Conservation (phyloP, 2,113 vertebrate genomes). For the Brachirus orientalis region DNA sequence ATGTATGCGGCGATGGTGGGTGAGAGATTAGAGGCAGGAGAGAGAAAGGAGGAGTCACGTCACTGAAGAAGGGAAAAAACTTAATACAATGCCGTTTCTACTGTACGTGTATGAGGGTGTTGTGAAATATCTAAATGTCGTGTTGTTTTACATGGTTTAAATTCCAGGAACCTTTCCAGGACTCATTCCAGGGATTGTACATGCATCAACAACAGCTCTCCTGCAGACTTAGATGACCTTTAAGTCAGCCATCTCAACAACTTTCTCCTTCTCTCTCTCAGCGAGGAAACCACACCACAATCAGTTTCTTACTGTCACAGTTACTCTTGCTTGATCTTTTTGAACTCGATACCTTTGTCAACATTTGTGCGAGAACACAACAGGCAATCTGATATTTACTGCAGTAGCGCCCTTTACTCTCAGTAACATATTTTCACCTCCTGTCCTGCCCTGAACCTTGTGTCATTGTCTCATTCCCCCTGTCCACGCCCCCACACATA, state of each 20-base stretch:
- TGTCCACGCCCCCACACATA: constrained; percentile 21
- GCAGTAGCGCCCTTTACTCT: constrained; percentile 10
- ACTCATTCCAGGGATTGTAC: constrained; percentile 27
- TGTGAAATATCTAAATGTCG: constrained; percentile 61
- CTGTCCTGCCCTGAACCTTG: constrained; percentile 59
- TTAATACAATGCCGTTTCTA: constrained; percentile 42
- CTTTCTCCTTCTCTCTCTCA: constrained; percentile 17
- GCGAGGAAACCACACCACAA: constrained; percentile 10
- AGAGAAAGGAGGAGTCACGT: constrained; percentile 63
- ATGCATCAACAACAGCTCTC: constrained; percentile 27
- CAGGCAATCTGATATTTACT: constrained; percentile 21
- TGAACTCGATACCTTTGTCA: constrained; percentile 13
- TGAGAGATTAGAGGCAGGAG: constrained; percentile 57
- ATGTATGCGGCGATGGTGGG: constrained; percentile 57
- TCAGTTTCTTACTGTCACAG: constrained; percentile 19
- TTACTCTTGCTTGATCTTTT: constrained; percentile 20
- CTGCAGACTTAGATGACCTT: constrained; percentile 22
- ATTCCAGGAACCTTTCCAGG: constrained; percentile 42
- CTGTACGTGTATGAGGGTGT: constrained; percentile 40
- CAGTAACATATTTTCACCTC: constrained; percentile 42
- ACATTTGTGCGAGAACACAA: constrained; percentile 22
- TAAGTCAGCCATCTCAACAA: constrained; percentile 30
- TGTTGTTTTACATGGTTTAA: constrained; percentile 51
- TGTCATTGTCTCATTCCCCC: constrained; percentile 48
- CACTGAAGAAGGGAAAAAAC: constrained; percentile 28